Conservation (phyloP, 2,888 invertebrate genomes). For the Notodonta dromedarius region DNA sequence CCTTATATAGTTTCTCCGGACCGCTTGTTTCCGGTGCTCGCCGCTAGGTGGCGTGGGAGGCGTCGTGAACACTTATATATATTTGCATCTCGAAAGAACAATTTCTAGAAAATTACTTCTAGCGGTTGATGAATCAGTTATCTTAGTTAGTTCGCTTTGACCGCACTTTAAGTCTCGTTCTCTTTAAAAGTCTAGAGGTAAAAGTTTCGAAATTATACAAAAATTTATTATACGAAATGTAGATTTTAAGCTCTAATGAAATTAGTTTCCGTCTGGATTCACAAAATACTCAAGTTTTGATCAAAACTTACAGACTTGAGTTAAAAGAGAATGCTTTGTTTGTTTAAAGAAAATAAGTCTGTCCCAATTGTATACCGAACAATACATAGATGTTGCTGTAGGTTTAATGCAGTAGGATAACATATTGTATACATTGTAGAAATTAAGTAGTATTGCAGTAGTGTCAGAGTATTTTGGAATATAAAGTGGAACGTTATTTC, state of each 20-base stretch:
- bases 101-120: constrained; percentile 43
- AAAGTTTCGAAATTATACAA: constrained; percentile 40
- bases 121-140: constrained; percentile 32
- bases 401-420: too few species aligned
- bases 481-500: too few species aligned
- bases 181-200: constrained; percentile 16
- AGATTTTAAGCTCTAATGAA: constrained; percentile 38
- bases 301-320: constrained; percentile 31
- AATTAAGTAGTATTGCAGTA: too few species aligned
- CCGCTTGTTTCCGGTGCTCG: too few species aligned
- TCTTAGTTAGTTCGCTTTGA: constrained; percentile 27
- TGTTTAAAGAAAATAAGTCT: neutral
- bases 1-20: too few species aligned
- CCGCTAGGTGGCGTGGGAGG: too few species aligned
- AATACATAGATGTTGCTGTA: neutral
- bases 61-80: too few species aligned
- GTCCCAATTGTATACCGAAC: too few species aligned
- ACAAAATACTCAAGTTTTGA: constrained; percentile 34
- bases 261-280: constrained; percentile 43
- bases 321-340: constrained; percentile 28
- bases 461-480: too few species aligned
- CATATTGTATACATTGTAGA: too few species aligned
- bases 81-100: constrained; percentile 49
- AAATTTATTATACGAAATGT: constrained; percentile 38
- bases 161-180: constrained; percentile 11